Conservation (phyloP, 2,113 vertebrate genomes). For the Podarcis muralis region DNA sequence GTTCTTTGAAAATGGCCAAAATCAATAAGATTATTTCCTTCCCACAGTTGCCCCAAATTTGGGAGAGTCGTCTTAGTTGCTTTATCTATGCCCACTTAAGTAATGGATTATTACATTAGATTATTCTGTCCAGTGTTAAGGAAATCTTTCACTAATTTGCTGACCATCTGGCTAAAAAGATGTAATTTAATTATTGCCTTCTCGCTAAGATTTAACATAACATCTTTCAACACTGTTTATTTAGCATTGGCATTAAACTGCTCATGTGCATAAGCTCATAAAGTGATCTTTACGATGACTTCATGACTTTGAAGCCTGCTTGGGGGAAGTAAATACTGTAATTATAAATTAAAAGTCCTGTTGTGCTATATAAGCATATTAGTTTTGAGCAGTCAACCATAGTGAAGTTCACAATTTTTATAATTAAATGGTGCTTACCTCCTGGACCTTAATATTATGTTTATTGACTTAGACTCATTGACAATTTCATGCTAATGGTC, state of each 20-base stretch:
- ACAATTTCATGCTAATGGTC: slow-evolving; percentile 24
- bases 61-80: not conserved
- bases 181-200: slow-evolving; percentile 2
- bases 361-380: slow-evolving; percentile 54
- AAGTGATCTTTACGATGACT: slow-evolving; percentile 59
- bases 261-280: slow-evolving; percentile 56
- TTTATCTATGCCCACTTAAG: not conserved
- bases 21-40: not conserved
- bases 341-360: slow-evolving; percentile 63
- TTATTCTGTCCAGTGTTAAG: not conserved
- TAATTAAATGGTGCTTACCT: slow-evolving; percentile 60
- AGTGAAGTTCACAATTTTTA: slow-evolving; percentile 48
- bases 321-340: slow-evolving; percentile 63
- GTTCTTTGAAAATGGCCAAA: not conserved
- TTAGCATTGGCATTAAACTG: slow-evolving; percentile 67
- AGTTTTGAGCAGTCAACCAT: slow-evolving; percentile 59
- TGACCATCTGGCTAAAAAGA: not conserved
- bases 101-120: not conserved
- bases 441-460: slow-evolving; percentile 48
- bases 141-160: not conserved
- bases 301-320: slow-evolving; percentile 56
- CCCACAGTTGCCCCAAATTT: not conserved
- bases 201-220: slow-evolving; percentile 65
- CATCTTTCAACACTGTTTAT: slow-evolving; percentile 56
- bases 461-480: slow-evolving; percentile 47